phyloP scores from a whole-genome alignment of 2,797 vertebrate genomes.

The Gallinago nigripennis region DNA sequence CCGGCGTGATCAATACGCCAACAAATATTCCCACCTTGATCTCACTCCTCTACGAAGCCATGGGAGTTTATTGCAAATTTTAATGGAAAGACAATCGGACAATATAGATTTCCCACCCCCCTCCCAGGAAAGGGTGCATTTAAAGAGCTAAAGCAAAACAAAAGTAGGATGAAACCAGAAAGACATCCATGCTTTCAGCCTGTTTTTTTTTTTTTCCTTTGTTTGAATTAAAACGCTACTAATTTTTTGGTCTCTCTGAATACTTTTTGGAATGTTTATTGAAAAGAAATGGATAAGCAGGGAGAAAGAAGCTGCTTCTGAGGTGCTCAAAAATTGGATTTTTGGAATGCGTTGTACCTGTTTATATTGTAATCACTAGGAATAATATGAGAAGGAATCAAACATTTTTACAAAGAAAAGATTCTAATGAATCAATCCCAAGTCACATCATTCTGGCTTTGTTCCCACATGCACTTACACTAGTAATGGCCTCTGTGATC shows the following conservation, averaged over 20 bases:
- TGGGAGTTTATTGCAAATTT: neutral
- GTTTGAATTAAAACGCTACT: neutral
- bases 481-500: neutral
- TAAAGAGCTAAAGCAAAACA: neutral
- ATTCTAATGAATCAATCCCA: neutral
- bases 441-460: neutral
- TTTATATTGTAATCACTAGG: neutral
- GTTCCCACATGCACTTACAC: neutral
- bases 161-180: neutral
- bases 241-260: neutral
- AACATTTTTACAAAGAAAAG: neutral
- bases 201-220: neutral
- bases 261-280: neutral
- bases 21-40: neutral
- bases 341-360: neutral
- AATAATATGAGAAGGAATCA: neutral
- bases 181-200: neutral
- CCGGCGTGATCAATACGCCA: neutral
- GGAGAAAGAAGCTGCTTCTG: neutral
- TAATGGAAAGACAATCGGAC: slow-evolving; percentile 20
- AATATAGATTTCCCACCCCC: neutral
- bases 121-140: neutral
- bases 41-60: neutral
- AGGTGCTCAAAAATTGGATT: neutral
- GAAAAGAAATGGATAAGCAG: neutral